Evolutionary conservation across 2,113 vertebrate genomes (phyloP).

Genomic region (Gobiocypris rarus): DNA sequence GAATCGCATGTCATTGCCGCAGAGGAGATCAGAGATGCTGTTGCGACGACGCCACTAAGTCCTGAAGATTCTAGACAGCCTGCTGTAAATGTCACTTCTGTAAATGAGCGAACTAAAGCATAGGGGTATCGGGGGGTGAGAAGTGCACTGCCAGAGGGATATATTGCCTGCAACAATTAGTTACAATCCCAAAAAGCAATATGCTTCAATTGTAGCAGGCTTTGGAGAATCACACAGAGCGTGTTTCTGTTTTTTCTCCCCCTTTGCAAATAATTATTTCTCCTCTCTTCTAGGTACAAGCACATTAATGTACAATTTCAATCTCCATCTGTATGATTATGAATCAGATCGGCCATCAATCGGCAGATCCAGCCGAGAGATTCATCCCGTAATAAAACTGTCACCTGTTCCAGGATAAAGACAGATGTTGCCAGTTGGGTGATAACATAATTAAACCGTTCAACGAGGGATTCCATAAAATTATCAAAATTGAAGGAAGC

Average conservation of each 20-base stretch:
- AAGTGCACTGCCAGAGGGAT: constrained; percentile 49
- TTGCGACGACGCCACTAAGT: background rate
- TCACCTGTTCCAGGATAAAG: constrained; percentile 85
- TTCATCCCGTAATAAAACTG: constrained; percentile 88
- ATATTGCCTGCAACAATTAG: constrained; percentile 61
- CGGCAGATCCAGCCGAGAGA: constrained; percentile 84
- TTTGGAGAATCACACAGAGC: constrained; percentile 37
- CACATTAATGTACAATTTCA: constrained; percentile 79
- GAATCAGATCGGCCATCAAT: constrained; percentile 85
- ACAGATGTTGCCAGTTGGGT: constrained; percentile 86
- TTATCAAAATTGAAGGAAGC: constrained; percentile 85
- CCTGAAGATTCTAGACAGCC: constrained; percentile 22
- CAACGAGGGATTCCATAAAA: constrained; percentile 84
- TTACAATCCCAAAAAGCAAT: constrained; percentile 58
- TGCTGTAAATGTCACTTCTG: constrained; percentile 42
- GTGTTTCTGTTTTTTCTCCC: constrained; percentile 30
- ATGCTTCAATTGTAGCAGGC: constrained; percentile 56
- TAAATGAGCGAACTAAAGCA: background rate
- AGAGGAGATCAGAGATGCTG: background rate
- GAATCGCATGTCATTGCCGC: constrained; percentile 56
- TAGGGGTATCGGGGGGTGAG: constrained; percentile 11
- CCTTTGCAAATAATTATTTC: constrained; percentile 69
- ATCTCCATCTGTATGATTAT: constrained; percentile 82
- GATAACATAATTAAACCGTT: constrained; percentile 87
- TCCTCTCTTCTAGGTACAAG: constrained; percentile 63